Base-by-base conservation (phyloP, 2,797 vertebrate species). In the Eremophila alpestris region DNA sequence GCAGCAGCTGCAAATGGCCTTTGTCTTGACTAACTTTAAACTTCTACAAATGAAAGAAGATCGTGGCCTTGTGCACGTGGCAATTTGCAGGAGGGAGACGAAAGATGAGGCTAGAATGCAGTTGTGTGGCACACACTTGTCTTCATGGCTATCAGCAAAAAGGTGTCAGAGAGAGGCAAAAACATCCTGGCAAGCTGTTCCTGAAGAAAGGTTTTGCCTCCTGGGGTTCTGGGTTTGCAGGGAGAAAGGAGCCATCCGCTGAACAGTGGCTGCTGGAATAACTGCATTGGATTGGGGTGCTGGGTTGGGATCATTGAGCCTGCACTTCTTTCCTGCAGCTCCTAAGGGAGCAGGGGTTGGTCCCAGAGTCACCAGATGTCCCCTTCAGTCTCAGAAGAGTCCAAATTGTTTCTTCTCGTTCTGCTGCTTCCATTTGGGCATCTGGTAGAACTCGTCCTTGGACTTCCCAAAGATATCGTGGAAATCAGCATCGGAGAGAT, bases 361-460 rank as follows among this genome's bases (percentile, higher is more conserved):
- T 88, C 80, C 67, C 83, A 93, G 63, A 91, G 89, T 74, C 77
- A 46, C 15, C 34, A 51, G 54, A 41, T 81, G 48, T 58, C 30
- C n/a, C 18, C 58, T 68, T 45, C 1, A 0, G 51, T 76, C 75
- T 99, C 97, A 99, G 98, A 99, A 99, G 77, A 99, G 98, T 77
- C 99, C 98, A 3, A 97, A 96, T 55, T 98, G 98, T 87, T 99
- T 98, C 97, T 99, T 99, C 92, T 99, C 88, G 0, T 98, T 98
- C 32, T 95, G 98, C 95, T 99, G 99, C 73, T 98, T 98, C 99
- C 99, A 99, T 92, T 96, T 98, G 23, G 99, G 98, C 97, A 99
- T 97, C 48, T 98, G 97, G 81, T 96, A 97, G 96, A 99, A 99
- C 74, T 99, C 98, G 0, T 97, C 17, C 67, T 98, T 99, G 87